Percentiles rank a stretch among this genome's conserved stretches.
Evolutionary conservation across 2,888 invertebrate genomes (phyloP).

Genomic region (Eupsilia transversa): DNA sequence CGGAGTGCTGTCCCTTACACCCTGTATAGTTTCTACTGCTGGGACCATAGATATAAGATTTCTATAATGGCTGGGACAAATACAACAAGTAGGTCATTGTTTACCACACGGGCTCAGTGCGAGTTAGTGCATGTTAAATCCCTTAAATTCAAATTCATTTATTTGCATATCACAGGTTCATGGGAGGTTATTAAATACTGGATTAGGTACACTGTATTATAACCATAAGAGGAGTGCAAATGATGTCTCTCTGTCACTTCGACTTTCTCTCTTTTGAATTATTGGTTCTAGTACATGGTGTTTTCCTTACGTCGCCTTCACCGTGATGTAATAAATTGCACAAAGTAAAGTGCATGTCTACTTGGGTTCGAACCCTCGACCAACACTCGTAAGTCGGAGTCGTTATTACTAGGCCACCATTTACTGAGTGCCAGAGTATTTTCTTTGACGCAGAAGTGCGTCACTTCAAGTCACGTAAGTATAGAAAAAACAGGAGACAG

Average conservation of each 20-base stretch:
- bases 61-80: no score
- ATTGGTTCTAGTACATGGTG: not conserved
- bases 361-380: not conserved
- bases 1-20: no score
- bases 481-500: constrained; percentile 2
- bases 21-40: no score
- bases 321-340: not conserved
- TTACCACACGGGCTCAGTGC: no score
- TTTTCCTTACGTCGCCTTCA: not conserved
- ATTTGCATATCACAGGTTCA: no score
- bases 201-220: not conserved
- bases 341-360: not conserved
- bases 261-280: not conserved
- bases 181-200: not conserved
- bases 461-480: constrained; percentile 9
- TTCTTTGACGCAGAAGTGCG: constrained; percentile 13
- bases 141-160: no score
- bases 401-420: not conserved
- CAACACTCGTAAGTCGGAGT: not conserved
- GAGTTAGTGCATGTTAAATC: no score
- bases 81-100: no score
- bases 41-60: no score
- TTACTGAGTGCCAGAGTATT: not conserved
- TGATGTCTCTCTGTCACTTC: not conserved
- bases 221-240: not conserved